A percentile compares a stretch with the other conserved stretches of the same genome.
Conservation (phyloP, 2,797 vertebrate species). For the Urocyon cinereoargenteus region DNA sequence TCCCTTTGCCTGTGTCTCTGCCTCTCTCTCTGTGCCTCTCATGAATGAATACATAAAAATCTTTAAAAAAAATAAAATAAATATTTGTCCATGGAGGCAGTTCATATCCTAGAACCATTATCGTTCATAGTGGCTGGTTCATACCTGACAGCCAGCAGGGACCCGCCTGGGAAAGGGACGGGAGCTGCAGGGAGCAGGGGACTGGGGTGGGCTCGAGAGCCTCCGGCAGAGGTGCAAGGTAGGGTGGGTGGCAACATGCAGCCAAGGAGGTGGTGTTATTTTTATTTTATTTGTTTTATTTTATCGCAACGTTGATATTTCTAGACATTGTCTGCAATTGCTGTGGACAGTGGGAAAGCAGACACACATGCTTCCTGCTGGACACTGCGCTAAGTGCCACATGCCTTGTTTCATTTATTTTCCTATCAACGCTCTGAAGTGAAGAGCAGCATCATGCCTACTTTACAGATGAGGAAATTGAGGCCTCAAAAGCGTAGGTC, state of each 20-base stretch:
- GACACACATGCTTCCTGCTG: not conserved
- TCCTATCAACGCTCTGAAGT: not conserved
- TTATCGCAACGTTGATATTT: not conserved
- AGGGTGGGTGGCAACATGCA: not conserved
- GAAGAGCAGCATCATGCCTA: not conserved
- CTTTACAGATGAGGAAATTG: not conserved
- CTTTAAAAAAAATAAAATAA: not conserved
- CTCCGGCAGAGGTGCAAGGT: not conserved
- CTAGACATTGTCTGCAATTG: not conserved
- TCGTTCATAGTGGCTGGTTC: not conserved
- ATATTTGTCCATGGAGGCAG: not conserved
- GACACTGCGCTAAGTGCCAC: not conserved
- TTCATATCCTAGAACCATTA: not conserved
- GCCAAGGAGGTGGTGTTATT: not conserved
- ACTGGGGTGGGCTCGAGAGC: not conserved
- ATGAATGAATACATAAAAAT: too few relatives aligned
- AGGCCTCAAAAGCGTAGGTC: not conserved
- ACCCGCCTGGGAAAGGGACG: not conserved
- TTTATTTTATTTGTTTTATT: not conserved
- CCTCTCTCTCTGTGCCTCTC: too few relatives aligned
- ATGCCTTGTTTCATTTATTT: not conserved
- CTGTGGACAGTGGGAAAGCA: not conserved
- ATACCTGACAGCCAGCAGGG: not conserved
- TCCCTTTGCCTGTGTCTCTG: too few relatives aligned
- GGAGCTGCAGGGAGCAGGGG: not conserved